Conservation (phyloP, 1,140 invertebrate species). For the Charaxes varanes region DNA sequence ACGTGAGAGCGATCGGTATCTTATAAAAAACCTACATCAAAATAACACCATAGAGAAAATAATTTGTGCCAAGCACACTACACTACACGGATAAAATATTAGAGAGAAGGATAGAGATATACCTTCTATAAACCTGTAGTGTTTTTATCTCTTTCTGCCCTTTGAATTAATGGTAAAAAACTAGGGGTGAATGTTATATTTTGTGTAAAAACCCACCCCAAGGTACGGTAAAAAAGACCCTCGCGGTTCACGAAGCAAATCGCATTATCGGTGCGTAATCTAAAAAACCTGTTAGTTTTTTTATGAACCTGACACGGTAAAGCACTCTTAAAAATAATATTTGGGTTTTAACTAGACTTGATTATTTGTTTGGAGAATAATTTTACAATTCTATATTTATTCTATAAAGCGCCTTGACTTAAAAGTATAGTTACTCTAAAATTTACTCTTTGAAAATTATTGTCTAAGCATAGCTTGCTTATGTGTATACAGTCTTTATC, state of each 20-base stretch:
- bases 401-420: no score
- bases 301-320: conserved; percentile 43
- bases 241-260: conserved; percentile 27
- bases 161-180: not conserved
- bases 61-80: not conserved
- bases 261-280: conserved; percentile 28
- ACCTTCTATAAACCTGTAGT: no score
- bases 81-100: not conserved
- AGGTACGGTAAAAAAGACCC: conserved; percentile 12
- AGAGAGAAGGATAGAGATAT: not conserved
- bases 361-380: conserved; percentile 1
- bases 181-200: not conserved
- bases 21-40: conserved; percentile 43
- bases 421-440: no score
- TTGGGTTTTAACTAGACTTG: not conserved
- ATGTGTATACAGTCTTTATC: no score
- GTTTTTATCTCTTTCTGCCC: not conserved
- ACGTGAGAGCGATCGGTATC: conserved; percentile 60
- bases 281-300: conserved; percentile 35
- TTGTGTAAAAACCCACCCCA: conserved; percentile 7
- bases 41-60: conserved; percentile 14
- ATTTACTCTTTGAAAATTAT: no score
- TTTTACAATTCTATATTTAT: no score
- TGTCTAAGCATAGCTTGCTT: no score
- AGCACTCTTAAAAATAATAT: not conserved